A percentile compares a stretch with the other conserved stretches of the same genome.
These are phyloP conservation scores for Dolichoris vasculosae DNA, from an alignment of 1,140 invertebrate genomes.

Conservation along the genomic window DNA sequence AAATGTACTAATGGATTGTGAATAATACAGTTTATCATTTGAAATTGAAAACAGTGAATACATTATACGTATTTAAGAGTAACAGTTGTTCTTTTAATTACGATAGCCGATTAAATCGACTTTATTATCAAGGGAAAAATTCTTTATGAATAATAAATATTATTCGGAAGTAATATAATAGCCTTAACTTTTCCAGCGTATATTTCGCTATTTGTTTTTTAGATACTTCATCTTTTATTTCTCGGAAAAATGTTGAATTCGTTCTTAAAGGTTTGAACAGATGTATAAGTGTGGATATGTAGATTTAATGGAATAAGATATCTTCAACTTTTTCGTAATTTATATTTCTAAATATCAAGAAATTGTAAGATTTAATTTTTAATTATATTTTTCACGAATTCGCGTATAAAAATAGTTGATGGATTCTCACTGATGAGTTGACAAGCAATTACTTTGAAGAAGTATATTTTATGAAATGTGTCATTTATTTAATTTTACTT, in stretches of 20 bases:
- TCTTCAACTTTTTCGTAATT: background rate
- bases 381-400: background rate
- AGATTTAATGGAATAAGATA: background rate
- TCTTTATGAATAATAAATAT: too few species aligned
- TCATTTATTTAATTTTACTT: background rate
- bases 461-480: background rate
- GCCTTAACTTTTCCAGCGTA: too few species aligned
- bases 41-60: too few species aligned
- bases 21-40: too few species aligned
- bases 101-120: too few species aligned
- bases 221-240: background rate
- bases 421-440: background rate
- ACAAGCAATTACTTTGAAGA: background rate
- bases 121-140: too few species aligned
- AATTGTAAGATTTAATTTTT: conserved; percentile 3
- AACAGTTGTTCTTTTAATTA: too few species aligned
- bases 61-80: too few species aligned
- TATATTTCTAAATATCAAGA: background rate
- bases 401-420: background rate
- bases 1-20: too few species aligned
- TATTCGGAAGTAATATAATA: too few species aligned
- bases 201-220: background rate
- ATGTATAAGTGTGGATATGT: background rate
- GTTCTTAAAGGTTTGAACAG: background rate
- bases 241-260: background rate